These are phyloP conservation scores for Aphrocallistes beatrix DNA, from an alignment of 37 sponge, comb jelly and placozoan genomes.

Conservation along the genomic window DNA sequence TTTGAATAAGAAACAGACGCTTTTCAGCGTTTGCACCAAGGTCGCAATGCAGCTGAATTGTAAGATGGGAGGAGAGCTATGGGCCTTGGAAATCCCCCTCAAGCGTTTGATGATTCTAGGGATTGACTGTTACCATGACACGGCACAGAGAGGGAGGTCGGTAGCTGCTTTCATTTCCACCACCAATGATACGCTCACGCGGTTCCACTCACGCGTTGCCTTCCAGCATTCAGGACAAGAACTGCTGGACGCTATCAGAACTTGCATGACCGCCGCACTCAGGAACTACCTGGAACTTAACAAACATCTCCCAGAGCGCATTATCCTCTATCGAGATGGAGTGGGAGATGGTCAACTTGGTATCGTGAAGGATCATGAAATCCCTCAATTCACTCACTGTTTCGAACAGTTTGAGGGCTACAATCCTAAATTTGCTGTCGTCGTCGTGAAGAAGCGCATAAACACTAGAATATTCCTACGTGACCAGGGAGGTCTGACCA, in stretches of 20 bases:
- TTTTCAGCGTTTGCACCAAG: constrained; percentile 90
- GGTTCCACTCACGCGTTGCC: constrained; percentile 65
- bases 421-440: constrained; percentile 68
- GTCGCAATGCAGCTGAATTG: constrained; percentile 85
- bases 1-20: constrained; percentile 49
- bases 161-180: constrained; percentile 83
- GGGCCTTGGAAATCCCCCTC: constrained; percentile 84
- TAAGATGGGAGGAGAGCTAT: constrained; percentile 88
- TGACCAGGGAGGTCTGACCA: constrained; percentile 22
- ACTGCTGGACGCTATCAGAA: constrained; percentile 60
- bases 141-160: constrained; percentile 56
- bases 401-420: constrained; percentile 34
- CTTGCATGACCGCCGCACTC: constrained; percentile 55
- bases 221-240: constrained; percentile 86
- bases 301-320: constrained; percentile 58
- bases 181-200: constrained; percentile 67
- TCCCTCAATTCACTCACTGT: constrained; percentile 43
- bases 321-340: constrained; percentile 90
- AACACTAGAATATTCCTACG: constrained; percentile 58
- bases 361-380: constrained; percentile 57
- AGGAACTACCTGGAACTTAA: constrained; percentile 56
- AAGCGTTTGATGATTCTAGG: constrained; percentile 89
- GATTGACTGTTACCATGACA: constrained; percentile 91
- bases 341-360: constrained; percentile 89
- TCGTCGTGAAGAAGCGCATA: constrained; percentile 92